Percentiles rank a stretch among this genome's conserved stretches.
These are phyloP conservation scores for Myotis planiceps DNA, from an alignment of 2,797 vertebrate species.

Conservation along the genomic window DNA sequence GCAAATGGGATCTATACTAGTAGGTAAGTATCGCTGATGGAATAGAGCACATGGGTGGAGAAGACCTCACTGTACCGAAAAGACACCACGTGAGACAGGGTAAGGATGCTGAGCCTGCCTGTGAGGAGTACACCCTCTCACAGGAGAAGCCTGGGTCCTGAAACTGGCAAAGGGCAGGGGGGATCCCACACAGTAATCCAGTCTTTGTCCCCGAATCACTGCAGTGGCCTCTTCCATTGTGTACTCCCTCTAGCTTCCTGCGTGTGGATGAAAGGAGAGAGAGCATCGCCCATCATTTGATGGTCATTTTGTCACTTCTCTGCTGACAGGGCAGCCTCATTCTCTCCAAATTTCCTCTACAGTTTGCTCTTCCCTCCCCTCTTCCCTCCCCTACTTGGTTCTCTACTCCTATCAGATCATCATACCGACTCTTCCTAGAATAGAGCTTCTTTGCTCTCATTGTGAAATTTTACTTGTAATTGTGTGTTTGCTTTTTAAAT, in stretches of 20 bases:
- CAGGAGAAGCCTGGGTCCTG: fast-evolving
- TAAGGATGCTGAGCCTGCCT: fast-evolving
- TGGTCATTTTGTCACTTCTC: neutral
- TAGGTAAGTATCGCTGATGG: neutral
- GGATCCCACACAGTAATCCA: fast-evolving
- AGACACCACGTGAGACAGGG: neutral
- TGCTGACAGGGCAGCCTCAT: neutral
- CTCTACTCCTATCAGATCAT: fast-evolving
- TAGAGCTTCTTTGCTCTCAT: neutral
- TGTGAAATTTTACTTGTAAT: neutral
- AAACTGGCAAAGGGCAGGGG: fast-evolving
- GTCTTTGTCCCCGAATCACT: fast-evolving
- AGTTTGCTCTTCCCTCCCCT: neutral
- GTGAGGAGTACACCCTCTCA: fast-evolving
- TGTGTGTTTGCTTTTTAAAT: neutral
- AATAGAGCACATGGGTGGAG: neutral
- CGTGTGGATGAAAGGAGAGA: neutral
- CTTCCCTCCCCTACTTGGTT: fast-evolving
- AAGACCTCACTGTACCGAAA: neutral
- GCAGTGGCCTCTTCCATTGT: fast-evolving
- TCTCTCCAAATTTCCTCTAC: too few relatives aligned
- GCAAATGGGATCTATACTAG: neutral
- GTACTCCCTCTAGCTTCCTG: neutral
- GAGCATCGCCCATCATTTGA: fast-evolving
- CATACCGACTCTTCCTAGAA: neutral